Base-by-base conservation (phyloP, 2,888 invertebrate species). In the Eupeodes latifasciatus region DNA sequence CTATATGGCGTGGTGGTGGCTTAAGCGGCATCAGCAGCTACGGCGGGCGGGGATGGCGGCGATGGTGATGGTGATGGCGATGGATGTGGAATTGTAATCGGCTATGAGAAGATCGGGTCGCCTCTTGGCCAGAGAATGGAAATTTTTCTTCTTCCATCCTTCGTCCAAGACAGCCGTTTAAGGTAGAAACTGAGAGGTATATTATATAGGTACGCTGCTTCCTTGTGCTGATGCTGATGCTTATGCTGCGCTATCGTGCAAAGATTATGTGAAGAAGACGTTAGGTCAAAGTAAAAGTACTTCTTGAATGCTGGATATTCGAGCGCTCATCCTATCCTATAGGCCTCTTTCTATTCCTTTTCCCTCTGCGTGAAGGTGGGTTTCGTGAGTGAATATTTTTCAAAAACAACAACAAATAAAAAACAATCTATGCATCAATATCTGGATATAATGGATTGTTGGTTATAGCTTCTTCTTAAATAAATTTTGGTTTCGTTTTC, bases 261-360 rank as follows among this genome's bases (percentile, higher is more conserved):
- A 81, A 83, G 87, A 87, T 87, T 87, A 84, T 83, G 79, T 80
- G 87, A 84, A 87, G 84, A 81, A 84, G 87, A 84, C 81, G 64
- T 88, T 66, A 88, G 88, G 88, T 88, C 88, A 88, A 88, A 88
- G 88, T 88, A 88, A 88, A 88, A 88, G 88, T 88, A 88, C 84
- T 88, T 81, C 81, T 77, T 78, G 55, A 77, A 66, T 75, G 69
- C 81, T 84, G 76, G 76, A 75, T 79, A 62, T 82, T 69, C 86
- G 44, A n/a, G 62, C 19, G 62, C 61, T 40, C 40, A 40, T 40
- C 40, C 40, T 40, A 59, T 79, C 69, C 9, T 51, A 34, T 62
- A 67, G 10, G 27, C 14, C 27, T 34, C 27, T 27, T 27, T 2
- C 27, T 27, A 27, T 27, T 47, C 62, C 49, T 71, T 71, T 64